Base-by-base conservation (phyloP, 1,140 invertebrate genomes). In the Wiebesia pumilae region DNA sequence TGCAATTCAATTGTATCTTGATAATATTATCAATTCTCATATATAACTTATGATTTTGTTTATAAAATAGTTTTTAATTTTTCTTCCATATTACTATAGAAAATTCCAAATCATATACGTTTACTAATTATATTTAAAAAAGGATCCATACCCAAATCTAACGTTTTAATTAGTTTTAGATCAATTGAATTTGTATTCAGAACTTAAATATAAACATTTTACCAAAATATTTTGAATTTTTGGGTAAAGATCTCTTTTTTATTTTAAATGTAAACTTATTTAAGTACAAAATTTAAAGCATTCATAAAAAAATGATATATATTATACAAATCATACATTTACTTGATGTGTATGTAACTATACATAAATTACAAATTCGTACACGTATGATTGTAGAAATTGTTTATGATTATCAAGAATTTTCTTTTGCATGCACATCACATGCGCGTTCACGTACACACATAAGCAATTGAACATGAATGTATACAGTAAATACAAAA, bases 251-350 rank as follows among this genome's bases (percentile, higher is more conserved):
- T 33, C 40, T 38, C 27, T 21, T 65, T 75, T 40, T 10, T 14
- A 65, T 38, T 40, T 62, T 7, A 69, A 69, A 14, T 7, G 30
- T 7, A 30, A 71, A 35, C 35, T 40, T 2, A 16, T 47, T 40
- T 83, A 77, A 83, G 51, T 83, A 83, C 71, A 83, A 83, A 83
- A 75, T 30, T 43, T 77, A n/a, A 58, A 77, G 12, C 33, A 27
- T 54, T 27, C 67, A 21, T 21, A 62, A 38, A 83, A 51, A 81
- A 81, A 47, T 81, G 27, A 65, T 81, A 16, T 58, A 38, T 54
- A 83, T 40, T 83, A 71, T 82, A 47, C 27, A 69, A 14, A 81
- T 62, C 62, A n/a, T 40, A 54, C 1, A 79, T 40, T 0, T 9
- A 65, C 27, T 47, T 30, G 7, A 69, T 51, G n/a, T 21, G 33